A percentile compares a stretch with the other conserved stretches of the same genome.
Conservation (phyloP, 2,888 invertebrate species). For the Deladenus siricidicola region DNA sequence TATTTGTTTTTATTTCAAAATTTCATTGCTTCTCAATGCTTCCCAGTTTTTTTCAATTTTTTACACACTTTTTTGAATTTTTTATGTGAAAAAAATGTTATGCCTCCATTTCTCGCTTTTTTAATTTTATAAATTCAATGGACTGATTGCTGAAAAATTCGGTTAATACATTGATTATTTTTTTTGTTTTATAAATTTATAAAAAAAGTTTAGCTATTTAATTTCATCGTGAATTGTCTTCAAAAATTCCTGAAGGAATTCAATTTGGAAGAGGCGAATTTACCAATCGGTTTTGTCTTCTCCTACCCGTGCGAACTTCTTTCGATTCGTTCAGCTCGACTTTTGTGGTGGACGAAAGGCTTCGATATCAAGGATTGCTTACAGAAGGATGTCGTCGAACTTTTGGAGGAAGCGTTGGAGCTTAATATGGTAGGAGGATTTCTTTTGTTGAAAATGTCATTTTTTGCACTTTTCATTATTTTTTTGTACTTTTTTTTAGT, state of each 20-base stretch:
- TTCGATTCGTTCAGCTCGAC: constrained; percentile 51
- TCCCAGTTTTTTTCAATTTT: no score
- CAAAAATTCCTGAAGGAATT: constrained; percentile 51
- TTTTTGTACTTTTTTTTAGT: constrained; percentile 35
- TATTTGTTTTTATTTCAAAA: no score
- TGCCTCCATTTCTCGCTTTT: no score
- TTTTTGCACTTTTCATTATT: not conserved
- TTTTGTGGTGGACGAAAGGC: constrained; percentile 54
- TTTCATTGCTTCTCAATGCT: no score
- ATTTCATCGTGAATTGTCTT: constrained; percentile 53
- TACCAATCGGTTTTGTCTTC: constrained; percentile 54
- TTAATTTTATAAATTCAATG: no score
- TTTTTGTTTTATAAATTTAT: no score
- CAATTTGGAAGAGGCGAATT: constrained; percentile 46
- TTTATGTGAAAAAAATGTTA: no score
- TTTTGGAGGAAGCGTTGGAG: constrained; percentile 52
- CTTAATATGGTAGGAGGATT: constrained; percentile 44
- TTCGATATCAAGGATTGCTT: constrained; percentile 53
- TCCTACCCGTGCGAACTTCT: constrained; percentile 53
- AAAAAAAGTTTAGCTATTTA: constrained; percentile 53
- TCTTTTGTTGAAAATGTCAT: constrained; percentile 5
- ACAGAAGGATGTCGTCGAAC: constrained; percentile 51
- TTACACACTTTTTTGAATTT: not conserved
- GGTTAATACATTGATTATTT: no score
- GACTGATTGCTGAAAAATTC: no score